A percentile compares a stretch with the other conserved stretches of the same genome.
phyloP scores from a whole-genome alignment of 2,888 invertebrate genomes.

The Mythimna lalbum region DNA sequence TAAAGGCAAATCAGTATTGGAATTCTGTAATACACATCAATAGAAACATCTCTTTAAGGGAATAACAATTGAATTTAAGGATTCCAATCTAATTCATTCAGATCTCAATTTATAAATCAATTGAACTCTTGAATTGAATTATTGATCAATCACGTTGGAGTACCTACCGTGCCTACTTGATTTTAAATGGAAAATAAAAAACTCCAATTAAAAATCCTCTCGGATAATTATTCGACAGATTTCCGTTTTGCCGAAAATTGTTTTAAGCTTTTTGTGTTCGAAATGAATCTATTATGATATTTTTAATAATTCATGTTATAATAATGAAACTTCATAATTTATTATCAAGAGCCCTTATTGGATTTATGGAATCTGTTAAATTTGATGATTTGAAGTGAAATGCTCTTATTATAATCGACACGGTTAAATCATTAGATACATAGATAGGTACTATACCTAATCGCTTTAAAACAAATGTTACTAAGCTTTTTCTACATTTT shows the following conservation, averaged over 20 bases:
- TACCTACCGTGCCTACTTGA: constrained; percentile 60
- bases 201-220: constrained; percentile 67
- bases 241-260: constrained; percentile 20
- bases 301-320: constrained; percentile 27
- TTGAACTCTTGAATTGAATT: constrained; percentile 68
- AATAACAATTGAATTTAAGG: constrained; percentile 57
- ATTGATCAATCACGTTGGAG: constrained; percentile 69
- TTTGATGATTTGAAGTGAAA: background rate
- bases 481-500: too few species aligned
- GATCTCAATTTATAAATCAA: constrained; percentile 61
- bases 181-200: constrained; percentile 69
- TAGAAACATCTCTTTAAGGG: constrained; percentile 19
- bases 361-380: background rate
- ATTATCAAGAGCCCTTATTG: background rate
- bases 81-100: constrained; percentile 48
- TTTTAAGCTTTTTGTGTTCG: constrained; percentile 30
- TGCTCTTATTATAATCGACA: background rate
- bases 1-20: constrained; percentile 46
- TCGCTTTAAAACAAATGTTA: too few species aligned
- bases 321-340: background rate
- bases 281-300: constrained; percentile 23
- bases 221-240: constrained; percentile 56
- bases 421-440: background rate
- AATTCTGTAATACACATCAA: constrained; percentile 51
- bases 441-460: too few species aligned